Percentiles rank a stretch among this genome's conserved stretches.
These are phyloP conservation scores for Pterocles burchelli DNA, from an alignment of 2,113 vertebrate species.

Conservation along the genomic window DNA sequence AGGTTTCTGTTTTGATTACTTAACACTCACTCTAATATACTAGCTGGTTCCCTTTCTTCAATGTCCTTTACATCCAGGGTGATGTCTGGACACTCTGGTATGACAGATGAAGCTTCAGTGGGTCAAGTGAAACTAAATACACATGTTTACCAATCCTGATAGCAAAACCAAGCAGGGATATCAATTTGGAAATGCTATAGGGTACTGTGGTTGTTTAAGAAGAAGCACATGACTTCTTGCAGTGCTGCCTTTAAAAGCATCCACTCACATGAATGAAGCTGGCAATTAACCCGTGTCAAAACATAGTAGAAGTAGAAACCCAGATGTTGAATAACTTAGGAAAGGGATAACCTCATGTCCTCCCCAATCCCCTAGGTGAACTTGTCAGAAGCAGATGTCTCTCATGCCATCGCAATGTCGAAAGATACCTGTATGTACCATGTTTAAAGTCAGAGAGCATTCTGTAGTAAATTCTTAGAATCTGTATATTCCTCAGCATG, in stretches of 20 bases:
- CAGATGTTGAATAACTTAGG: conserved; percentile 60
- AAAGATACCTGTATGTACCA: background rate
- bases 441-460: conserved; percentile 34
- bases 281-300: conserved; percentile 71
- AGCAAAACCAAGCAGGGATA: conserved; percentile 21
- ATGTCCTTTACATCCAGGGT: background rate
- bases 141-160: background rate
- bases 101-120: background rate
- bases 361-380: conserved; percentile 28
- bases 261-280: conserved; percentile 57
- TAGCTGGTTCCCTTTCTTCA: background rate
- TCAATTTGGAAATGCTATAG: conserved; percentile 11
- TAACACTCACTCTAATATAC: background rate
- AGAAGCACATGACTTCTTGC: conserved; percentile 30
- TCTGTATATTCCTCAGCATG: background rate
- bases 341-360: conserved; percentile 57
- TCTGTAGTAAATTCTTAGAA: background rate
- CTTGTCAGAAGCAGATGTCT: conserved; percentile 55
- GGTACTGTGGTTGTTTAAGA: conserved; percentile 35
- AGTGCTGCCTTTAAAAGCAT: conserved; percentile 36
- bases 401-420: background rate
- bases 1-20: conserved; percentile 23
- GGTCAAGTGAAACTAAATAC: conserved; percentile 13
- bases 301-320: conserved; percentile 60
- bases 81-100: background rate